Percentiles rank a stretch among this genome's conserved stretches.
These are phyloP conservation scores for Camelus dromedarius DNA, from an alignment of 2,113 vertebrate species.

Conservation along the genomic window DNA sequence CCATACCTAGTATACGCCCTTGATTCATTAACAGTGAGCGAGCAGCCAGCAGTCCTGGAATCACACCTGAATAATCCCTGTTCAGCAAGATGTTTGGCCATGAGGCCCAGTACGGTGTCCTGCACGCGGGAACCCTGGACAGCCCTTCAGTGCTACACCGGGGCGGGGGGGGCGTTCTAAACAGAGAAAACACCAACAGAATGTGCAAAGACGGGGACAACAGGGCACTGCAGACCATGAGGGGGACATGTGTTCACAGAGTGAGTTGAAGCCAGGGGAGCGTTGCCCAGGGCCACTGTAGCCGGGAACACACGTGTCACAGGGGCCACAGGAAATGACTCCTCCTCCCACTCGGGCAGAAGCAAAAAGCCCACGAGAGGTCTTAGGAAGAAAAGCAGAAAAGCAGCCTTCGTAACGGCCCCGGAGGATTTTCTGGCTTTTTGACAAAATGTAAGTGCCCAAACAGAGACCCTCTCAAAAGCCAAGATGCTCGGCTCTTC, in stretches of 20 bases:
- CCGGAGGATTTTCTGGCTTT: background rate
- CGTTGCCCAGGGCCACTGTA: fast-evolving
- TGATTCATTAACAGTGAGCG: fast-evolving
- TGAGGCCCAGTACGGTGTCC: fast-evolving
- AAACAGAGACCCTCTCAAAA: background rate
- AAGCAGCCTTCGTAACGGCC: background rate
- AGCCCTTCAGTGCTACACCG: fast-evolving
- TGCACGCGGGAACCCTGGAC: fast-evolving
- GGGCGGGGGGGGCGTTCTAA: too few species aligned
- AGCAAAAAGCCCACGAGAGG: background rate
- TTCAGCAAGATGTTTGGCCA: fast-evolving
- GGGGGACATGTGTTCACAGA: fast-evolving
- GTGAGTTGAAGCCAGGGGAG: fast-evolving
- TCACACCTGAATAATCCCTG: fast-evolving
- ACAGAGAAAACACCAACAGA: background rate
- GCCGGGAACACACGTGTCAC: fast-evolving
- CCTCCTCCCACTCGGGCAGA: too few species aligned
- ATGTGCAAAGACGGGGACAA: fast-evolving
- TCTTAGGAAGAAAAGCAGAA: background rate
- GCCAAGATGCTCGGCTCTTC: background rate
- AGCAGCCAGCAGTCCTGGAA: fast-evolving
- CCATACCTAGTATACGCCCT: fast-evolving
- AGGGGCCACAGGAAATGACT: too few species aligned
- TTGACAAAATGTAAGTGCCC: background rate
- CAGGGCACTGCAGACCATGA: fast-evolving